Base-by-base conservation (phyloP, 2,888 invertebrate species). In the Xylota sylvarum region DNA sequence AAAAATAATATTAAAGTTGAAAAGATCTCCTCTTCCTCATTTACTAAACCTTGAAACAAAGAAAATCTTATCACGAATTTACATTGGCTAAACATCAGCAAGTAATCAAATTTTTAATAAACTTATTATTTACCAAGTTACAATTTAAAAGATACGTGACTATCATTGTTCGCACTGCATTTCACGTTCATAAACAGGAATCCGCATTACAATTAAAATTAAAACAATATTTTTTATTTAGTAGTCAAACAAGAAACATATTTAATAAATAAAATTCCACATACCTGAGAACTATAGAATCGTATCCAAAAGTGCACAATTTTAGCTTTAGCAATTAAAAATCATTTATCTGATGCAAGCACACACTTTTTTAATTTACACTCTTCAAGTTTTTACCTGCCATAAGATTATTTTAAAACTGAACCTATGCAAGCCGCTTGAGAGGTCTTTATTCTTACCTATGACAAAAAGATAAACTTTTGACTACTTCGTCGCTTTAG, bases 31-130 rank as follows among this genome's bases (percentile, higher is more conserved):
- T 17, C 56, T 56, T 56, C 56, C 56, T 56, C 10, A 56, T 32
- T 56, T 35, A 56, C 35, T 17, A 35, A 14, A 56, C 56, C 56
- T 56, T 56, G 56, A 56, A 35, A 17, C 32, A 35, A 35, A 50
- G 3, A 4, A 19, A 23, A 50, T 10, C 23, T 23, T 50, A 50
- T 50, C 50, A 50, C 23, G 10, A 2, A 17, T 48, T 19, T 48
- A 46, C 2, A 17, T 27, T 27, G 2, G 7, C 2, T 12, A 4
- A 12, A 23, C 27, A 30, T 30, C 27, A 6, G 2, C 10, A 3
- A n/a, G 35, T 4, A 32, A 37, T 35, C 12, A 35, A 56, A 58
- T 19, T 19, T 12, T 10, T 4, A 12, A 37, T 19, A 58, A 17
- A 35, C 14, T 56, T 56, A 17, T 32, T 35, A 56, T 56, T 56